Conservation (phyloP, 2,888 invertebrate genomes). For the Sarcophaga subvicina region DNA sequence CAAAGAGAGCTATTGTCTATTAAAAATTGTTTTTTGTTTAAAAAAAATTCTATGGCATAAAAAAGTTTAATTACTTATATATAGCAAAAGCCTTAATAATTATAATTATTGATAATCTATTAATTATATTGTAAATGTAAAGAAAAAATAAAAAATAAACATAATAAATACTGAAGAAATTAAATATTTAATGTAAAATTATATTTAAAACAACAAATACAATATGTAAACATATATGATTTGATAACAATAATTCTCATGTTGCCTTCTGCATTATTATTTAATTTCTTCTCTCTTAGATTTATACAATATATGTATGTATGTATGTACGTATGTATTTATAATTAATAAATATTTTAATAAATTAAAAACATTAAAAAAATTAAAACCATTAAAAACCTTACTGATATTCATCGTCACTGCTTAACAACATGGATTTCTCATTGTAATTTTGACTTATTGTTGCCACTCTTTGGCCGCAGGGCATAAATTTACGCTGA, state of each 20-base stretch:
- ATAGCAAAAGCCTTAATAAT: conserved; percentile 57
- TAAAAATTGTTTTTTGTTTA: conserved; percentile 51
- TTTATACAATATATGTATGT: conserved; percentile 12
- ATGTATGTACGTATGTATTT: conserved; percentile 32
- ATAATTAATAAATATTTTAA: conserved; percentile 20
- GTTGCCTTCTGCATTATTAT: conserved; percentile 19
- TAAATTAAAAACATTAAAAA: conserved; percentile 39
- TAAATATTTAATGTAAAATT: conserved; percentile 41
- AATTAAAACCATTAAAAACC: conserved; percentile 4
- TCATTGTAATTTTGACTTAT: conserved; percentile 95
- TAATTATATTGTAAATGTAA: neutral
- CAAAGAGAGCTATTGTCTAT: conserved; percentile 63
- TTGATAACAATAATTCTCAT: conserved; percentile 53
- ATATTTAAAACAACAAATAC: conserved; percentile 43
- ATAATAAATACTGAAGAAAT: conserved; percentile 27
- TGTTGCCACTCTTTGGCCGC: conserved; percentile 89
- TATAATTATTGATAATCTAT: too few relatives aligned
- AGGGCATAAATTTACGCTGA: conserved; percentile 84
- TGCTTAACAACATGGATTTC: conserved; percentile 97
- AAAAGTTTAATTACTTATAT: conserved; percentile 41
- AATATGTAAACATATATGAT: conserved; percentile 41
- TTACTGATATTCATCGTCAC: conserved; percentile 96
- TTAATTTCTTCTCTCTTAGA: neutral
- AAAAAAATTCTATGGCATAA: conserved; percentile 46
- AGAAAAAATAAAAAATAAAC: conserved; percentile 15